A percentile compares a stretch with the other conserved stretches of the same genome.
Conservation (phyloP, 2,797 vertebrate species). For the Platyrinchus mystaceus region DNA sequence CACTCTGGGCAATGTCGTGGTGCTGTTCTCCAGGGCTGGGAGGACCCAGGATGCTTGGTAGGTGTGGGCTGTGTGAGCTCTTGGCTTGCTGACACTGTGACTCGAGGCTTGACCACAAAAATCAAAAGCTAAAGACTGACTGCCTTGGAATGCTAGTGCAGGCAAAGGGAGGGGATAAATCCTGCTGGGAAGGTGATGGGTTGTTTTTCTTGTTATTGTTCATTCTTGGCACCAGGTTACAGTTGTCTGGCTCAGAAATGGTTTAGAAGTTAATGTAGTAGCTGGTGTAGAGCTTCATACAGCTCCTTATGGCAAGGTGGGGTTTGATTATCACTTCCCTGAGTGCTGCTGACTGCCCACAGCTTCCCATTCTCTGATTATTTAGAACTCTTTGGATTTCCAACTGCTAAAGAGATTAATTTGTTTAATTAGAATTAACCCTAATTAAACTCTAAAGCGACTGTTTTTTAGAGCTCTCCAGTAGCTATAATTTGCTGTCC, state of each 20-base stretch:
- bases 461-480: neutral
- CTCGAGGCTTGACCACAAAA: neutral
- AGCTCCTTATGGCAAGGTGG: neutral
- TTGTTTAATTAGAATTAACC: neutral
- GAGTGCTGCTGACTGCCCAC: neutral
- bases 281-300: neutral
- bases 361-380: neutral
- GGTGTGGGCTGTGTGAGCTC: neutral
- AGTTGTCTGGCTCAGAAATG: neutral
- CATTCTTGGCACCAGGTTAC: neutral
- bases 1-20: conserved; percentile 69
- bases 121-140: accelerated
- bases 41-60: conserved; percentile 86
- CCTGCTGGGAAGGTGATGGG: neutral
- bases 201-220: neutral
- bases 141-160: neutral
- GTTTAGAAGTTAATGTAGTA: neutral
- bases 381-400: neutral
- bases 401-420: neutral
- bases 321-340: neutral
- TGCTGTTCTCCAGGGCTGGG: conserved; percentile 81
- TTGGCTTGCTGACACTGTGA: neutral
- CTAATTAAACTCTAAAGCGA: neutral
- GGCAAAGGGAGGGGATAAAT: neutral
- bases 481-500: neutral